A percentile compares a stretch with the other conserved stretches of the same genome.
phyloP scores from a whole-genome alignment of 2,888 invertebrate species.

The Platycnemis pennipes region DNA sequence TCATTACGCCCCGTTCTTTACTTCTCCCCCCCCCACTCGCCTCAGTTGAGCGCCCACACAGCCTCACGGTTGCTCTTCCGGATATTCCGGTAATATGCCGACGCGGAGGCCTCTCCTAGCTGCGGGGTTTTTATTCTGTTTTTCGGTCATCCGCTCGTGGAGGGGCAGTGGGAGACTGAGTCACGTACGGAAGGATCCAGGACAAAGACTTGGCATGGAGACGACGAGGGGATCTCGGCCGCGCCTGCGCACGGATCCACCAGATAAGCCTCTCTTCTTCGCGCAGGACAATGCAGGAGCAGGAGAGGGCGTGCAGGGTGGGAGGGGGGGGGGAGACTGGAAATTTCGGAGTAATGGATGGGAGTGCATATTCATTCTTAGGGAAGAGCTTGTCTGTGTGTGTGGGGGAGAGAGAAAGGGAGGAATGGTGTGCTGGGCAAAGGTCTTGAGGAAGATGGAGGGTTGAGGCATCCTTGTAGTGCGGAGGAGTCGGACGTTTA shows the following conservation, averaged over 20 bases:
- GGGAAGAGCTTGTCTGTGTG: neutral
- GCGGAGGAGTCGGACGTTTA: neutral
- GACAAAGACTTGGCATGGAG: constrained; percentile 38
- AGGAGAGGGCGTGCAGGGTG: neutral
- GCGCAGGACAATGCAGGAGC: neutral
- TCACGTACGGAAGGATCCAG: constrained; percentile 51
- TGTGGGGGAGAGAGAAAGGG: too few species aligned
- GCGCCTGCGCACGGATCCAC: neutral
- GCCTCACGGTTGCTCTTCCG: neutral
- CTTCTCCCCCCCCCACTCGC: too few species aligned
- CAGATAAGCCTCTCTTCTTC: neutral
- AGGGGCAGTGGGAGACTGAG: neutral
- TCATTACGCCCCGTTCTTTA: neutral
- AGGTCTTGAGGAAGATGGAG: neutral
- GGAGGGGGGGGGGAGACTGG: neutral
- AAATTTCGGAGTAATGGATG: neutral
- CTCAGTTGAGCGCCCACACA: neutral
- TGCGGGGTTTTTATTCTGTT: neutral
- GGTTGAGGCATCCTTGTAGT: neutral
- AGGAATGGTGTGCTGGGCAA: too few species aligned
- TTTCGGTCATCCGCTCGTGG: neutral
- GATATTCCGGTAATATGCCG: neutral
- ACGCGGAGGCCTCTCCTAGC: neutral
- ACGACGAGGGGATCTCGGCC: neutral
- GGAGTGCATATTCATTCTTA: neutral